Conservation (phyloP, 2,888 invertebrate genomes). For the Tolmerus cingulatus region DNA sequence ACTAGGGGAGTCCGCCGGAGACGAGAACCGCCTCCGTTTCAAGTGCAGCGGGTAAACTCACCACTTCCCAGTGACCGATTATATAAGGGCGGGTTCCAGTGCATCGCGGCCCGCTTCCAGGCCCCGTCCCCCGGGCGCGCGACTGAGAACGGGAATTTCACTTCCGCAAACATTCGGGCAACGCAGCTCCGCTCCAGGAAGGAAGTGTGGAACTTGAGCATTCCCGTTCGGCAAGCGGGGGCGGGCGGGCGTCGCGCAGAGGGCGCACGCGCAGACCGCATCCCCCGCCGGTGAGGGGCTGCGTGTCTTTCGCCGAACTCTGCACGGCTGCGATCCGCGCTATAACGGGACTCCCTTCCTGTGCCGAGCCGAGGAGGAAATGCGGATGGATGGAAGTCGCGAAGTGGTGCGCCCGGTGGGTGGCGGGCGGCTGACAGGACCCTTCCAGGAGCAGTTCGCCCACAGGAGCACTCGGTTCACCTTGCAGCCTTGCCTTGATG, state of each 20-base stretch:
- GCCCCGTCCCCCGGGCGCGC: background rate
- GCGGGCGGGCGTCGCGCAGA: background rate
- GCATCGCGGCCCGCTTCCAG: background rate
- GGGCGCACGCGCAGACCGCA: background rate
- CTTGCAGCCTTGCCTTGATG: constrained; percentile 16
- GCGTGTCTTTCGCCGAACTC: background rate
- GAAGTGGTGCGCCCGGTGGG: background rate
- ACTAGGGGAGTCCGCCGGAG: constrained; percentile 3
- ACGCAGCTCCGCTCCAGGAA: background rate
- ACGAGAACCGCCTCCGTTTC: constrained; percentile 9
- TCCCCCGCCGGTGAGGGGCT: background rate
- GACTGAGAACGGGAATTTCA: background rate
- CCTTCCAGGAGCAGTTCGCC: background rate
- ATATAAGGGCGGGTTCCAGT: constrained; percentile 30
- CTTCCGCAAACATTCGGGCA: constrained; percentile 33
- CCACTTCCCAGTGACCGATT: constrained; percentile 39
- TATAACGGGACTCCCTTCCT: background rate
- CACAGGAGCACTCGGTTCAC: background rate
- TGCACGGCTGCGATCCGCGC: background rate
- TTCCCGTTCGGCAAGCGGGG: background rate
- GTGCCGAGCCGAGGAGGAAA: background rate
- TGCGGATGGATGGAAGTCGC: constrained; percentile 7
- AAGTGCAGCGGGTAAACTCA: constrained; percentile 5
- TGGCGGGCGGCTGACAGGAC: background rate
- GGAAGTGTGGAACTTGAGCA: background rate